A percentile compares a stretch with the other conserved stretches of the same genome.
phyloP scores from a whole-genome alignment of 2,797 vertebrate species.

The Gobionotothen gibberifrons region DNA sequence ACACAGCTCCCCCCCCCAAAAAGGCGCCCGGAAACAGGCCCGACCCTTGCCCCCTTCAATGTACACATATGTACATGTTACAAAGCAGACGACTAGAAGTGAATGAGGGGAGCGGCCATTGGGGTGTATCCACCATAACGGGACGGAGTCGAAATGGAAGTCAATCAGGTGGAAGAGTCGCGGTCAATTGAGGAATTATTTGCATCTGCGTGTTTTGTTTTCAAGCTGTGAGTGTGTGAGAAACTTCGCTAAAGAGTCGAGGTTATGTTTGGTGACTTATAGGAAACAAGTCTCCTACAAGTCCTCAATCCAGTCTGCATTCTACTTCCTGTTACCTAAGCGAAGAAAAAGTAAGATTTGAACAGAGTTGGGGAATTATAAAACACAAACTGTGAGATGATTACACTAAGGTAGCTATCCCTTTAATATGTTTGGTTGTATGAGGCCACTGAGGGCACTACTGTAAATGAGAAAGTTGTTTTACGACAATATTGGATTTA shows the following conservation, averaged over 20 bases:
- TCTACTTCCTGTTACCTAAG: background rate
- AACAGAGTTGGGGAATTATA: background rate
- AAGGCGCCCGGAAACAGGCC: constrained; percentile 66
- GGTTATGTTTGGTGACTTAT: background rate
- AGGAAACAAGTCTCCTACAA: background rate
- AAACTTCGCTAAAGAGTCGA: constrained; percentile 2
- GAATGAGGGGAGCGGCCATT: constrained; percentile 41
- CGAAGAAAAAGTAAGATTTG: background rate
- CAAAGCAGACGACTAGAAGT: constrained; percentile 40
- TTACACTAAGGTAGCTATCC: background rate
- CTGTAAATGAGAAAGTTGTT: background rate
- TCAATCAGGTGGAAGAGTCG: constrained; percentile 31
- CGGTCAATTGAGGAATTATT: constrained; percentile 5
- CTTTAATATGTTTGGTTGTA: background rate
- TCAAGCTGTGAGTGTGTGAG: background rate
- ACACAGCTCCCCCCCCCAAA: constrained; percentile 34
- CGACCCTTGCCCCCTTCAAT: constrained; percentile 64
- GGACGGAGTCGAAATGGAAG: constrained; percentile 28
- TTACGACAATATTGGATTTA: background rate
- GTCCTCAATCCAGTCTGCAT: background rate
- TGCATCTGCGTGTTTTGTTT: constrained; percentile 14
- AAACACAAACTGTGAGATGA: background rate
- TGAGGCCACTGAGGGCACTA: background rate
- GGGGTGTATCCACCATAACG: constrained; percentile 57
- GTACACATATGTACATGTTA: constrained; percentile 67